These are phyloP conservation scores for Macquaria ambigua DNA, from an alignment of 2,113 vertebrate genomes.

Conservation along the genomic window DNA sequence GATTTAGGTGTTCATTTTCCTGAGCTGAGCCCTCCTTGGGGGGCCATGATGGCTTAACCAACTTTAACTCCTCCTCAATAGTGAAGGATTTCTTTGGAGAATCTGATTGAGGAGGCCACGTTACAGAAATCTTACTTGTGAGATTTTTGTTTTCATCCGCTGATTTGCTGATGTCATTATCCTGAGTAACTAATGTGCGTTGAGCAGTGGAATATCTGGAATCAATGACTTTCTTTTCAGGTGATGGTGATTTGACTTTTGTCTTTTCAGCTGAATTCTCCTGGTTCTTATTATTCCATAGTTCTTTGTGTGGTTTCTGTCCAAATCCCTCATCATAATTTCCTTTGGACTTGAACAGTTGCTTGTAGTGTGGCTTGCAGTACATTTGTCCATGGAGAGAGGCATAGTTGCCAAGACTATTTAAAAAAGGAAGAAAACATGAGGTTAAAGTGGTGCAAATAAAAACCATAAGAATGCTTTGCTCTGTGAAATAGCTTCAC, in stretches of 20 bases:
- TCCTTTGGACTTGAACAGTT: slow-evolving; percentile 98
- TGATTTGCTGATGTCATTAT: slow-evolving; percentile 54
- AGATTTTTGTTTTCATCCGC: slow-evolving; percentile 83
- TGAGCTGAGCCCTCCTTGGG: slow-evolving; percentile 79
- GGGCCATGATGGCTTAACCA: slow-evolving; percentile 92
- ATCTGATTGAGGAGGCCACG: slow-evolving; percentile 92
- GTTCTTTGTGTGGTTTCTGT: slow-evolving; percentile 94
- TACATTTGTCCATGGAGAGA: slow-evolving; percentile 98
- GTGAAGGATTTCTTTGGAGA: slow-evolving; percentile 85
- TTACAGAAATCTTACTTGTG: slow-evolving; percentile 89
- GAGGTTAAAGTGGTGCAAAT: slow-evolving; percentile 8
- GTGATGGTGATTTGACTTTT: slow-evolving; percentile 60
- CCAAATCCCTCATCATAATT: slow-evolving; percentile 99
- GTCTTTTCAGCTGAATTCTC: slow-evolving; percentile 70
- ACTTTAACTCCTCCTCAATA: slow-evolving; percentile 87
- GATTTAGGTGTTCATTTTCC: slow-evolving; percentile 53
- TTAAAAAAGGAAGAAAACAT: background rate
- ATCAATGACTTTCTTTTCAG: slow-evolving; percentile 67
- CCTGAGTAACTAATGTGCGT: slow-evolving; percentile 43
- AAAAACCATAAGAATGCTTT: background rate
- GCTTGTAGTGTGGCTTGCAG: slow-evolving; percentile 97
- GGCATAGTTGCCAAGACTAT: slow-evolving; percentile 96
- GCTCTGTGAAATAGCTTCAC: slow-evolving; percentile 77
- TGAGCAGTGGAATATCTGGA: slow-evolving; percentile 39
- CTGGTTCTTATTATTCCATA: slow-evolving; percentile 88